Evolutionary conservation across 2,888 invertebrate genomes (phyloP), one percentile per base, ranked within the genome.

Genomic region (Rhagonycha lutea): DNA sequence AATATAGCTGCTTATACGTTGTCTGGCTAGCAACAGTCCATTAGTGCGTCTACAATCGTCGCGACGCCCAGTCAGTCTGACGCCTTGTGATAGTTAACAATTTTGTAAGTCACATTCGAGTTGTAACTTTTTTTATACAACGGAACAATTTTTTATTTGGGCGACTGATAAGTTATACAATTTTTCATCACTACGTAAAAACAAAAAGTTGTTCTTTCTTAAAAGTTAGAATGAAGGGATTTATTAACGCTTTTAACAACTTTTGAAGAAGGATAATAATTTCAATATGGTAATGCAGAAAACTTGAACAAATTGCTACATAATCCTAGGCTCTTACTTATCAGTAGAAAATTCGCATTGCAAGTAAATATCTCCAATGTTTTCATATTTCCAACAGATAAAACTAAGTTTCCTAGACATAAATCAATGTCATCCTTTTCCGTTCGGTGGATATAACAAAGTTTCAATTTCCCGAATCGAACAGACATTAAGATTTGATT

Each of bases 401-500:
- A 81, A 78, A 79, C 79, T 80, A 82, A 83, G 82, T 84, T 84
- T 82, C 81, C 80, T 71, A 82, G 82, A 82, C 82, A 86, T 86
- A 86, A 86, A 86, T 86, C 86, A 86, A 85, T 82, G 86, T 86
- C 86, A 83, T 82, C 81, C 81, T 80, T 82, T 83, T 82, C 81
- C 82, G 83, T 82, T 83, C 81, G 78, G 73, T 83, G 84, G 82
- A 83, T 84, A 83, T 83, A 85, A 84, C 84, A 85, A 86, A 86
- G 84, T 85, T 86, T 86, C 86, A 86, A 86, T 86, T 86, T 86
- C 85, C 85, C 84, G 84, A 84, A 83, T 85, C 84, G 84, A 83
- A 82, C 82, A 84, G 84, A 85, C 85, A 85, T 85, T 85, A 85
- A 85, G 84, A 85, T 84, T 84, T 84, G 85, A 85, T 86, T 83